Base-by-base conservation (phyloP, 2,113 vertebrate genomes). In the Hypocryptadius cinnamomeus region DNA sequence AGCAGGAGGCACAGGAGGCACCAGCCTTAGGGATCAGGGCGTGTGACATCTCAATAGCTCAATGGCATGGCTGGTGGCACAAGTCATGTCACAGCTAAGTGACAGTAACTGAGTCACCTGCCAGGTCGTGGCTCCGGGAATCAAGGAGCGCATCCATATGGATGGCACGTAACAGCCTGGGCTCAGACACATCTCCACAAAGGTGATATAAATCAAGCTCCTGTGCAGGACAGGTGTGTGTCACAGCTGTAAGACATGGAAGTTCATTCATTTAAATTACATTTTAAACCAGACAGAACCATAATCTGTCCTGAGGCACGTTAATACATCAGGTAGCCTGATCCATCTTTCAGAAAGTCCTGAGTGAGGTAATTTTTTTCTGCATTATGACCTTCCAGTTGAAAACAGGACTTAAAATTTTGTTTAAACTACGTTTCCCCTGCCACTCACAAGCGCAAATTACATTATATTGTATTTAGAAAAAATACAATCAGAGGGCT, bases 241-340 rank as follows among this genome's bases (percentile, higher is more conserved):
- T 85, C 92, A 63, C 73, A 87, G 85, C 87, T 78, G 51, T 78
- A 79, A 74, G 64, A 89, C 9, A 47, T 39, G 72, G 85, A 78
- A 94, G 74, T 90, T 94, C 88, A 89, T 96, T 92, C 74, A 94
- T 90, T 92, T 73, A 92, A 87, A 95, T 94, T 82, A 86, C 81
- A 83, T 91, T 90, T 93, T 89, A 85, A 91, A 89, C 71, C 71
- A 92, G 87, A 66, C 53, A 74, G 78, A 87, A 51, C 81, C 6
- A 31, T 85, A 80, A 91, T 85, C 91, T 93, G 87, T 85, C 91
- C 85, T 4, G 25, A 87, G 85, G 81, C 87, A 78, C 1, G 1
- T 83, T 92, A 63, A 92, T 88, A 80, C 47, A 87, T 70, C 90
- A 83, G 60, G 59, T 77, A 60, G 44, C 68, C 89, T 28, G 81